Conservation (phyloP, 2,888 invertebrate genomes). For the Clepsis dumicolana region DNA sequence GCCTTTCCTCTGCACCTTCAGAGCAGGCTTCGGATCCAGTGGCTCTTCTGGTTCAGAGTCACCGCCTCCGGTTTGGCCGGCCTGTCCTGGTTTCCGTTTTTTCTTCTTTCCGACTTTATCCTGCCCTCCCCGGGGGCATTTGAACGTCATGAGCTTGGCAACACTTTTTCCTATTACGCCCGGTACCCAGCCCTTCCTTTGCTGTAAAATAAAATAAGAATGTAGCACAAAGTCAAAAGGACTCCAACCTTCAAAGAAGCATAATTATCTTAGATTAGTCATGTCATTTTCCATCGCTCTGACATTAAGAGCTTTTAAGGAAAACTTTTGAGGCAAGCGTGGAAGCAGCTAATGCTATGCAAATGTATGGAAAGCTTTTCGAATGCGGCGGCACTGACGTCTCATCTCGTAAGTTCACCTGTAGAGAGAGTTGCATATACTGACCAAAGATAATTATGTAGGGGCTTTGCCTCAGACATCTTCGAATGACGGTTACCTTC, state of each 20-base stretch:
- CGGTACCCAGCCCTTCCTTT: conserved; percentile 85
- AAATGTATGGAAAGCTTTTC: too few relatives aligned
- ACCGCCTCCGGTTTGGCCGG: conserved; percentile 59
- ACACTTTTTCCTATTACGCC: conserved; percentile 84
- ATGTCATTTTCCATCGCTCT: too few relatives aligned
- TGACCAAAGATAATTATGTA: too few relatives aligned
- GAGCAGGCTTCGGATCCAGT: conserved; percentile 86
- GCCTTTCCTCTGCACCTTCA: conserved; percentile 88
- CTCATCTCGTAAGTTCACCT: too few relatives aligned
- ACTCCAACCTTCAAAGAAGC: too few relatives aligned
- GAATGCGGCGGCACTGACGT: too few relatives aligned
- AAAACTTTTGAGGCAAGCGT: too few relatives aligned
- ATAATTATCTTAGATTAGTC: too few relatives aligned
- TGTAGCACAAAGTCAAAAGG: too few relatives aligned
- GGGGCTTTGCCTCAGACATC: not conserved
- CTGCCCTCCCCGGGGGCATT: conserved; percentile 67
- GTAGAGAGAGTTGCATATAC: too few relatives aligned
- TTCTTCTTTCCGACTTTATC: conserved; percentile 71
- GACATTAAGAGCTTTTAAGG: too few relatives aligned
- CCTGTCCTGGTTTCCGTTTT: conserved; percentile 58
- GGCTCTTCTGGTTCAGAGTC: conserved; percentile 80
- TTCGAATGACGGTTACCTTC: conserved; percentile 61
- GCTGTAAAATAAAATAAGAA: conserved; percentile 52
- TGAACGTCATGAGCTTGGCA: conserved; percentile 77
- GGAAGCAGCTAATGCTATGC: too few relatives aligned